Evolutionary conservation across 2,888 invertebrate genomes (phyloP), one percentile per base, ranked within the genome.

Genomic region (Nymphalis polychloros): DNA sequence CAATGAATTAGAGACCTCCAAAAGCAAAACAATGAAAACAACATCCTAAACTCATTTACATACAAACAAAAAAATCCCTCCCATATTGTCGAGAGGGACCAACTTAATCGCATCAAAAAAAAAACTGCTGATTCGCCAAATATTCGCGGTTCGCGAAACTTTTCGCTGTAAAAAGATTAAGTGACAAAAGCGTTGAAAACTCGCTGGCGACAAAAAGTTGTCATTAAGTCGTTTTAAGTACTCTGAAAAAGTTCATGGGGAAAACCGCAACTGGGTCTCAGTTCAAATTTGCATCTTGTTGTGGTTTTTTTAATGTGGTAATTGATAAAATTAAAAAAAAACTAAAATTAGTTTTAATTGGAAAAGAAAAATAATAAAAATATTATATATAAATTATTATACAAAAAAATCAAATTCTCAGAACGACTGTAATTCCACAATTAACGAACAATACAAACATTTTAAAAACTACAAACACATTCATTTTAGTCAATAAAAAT

Each of bases 81-180:
- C 7, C 57, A 41, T 41, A 31, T 47, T 47, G 46, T 61, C 53
- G 52, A 50, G 49, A 50, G 16, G 52, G 46, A 64, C 52, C 48
- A 48, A 64, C 31, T 64, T 65, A 69, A 69, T 69, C 57, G 61
- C 47, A 59, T 61, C 19, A 66, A 71, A 68, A 65, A n/a, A 68
- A 55, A 59, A 47, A 52, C 35, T 57, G 57, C 57, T 41, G 49
- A 55, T n/a, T 41, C 27, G 61, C 64, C 48, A 61, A 64, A 69
- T 69, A 69, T 67, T 73, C 59, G 67, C 65, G 66, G 48, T 52
- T 31, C 64, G 67, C 68, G 31, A 67, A 73, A 74, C 66, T 72
- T 74, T 65, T 53, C 52, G 64, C 35, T n/a, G 53, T 60, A 71
- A 70, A 75, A 75, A 72, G 70, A 75, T 75, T 73, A 72, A 73